A percentile compares a stretch with the other conserved stretches of the same genome.
phyloP scores from a whole-genome alignment of 2,113 vertebrate genomes.

The Neodontobutis hainanensis region DNA sequence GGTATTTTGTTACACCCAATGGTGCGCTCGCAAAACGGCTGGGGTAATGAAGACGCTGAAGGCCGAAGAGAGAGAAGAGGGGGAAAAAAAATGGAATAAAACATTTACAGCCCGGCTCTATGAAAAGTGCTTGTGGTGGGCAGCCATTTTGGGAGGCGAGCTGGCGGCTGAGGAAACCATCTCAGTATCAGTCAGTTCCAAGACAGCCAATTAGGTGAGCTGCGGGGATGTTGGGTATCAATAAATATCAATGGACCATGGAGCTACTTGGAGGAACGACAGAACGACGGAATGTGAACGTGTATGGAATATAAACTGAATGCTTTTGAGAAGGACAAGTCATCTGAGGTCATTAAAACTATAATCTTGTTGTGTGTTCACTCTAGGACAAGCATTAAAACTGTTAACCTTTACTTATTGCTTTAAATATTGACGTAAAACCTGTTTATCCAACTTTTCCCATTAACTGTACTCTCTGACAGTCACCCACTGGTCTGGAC shows the following conservation, averaged over 20 bases:
- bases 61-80: conserved; percentile 32
- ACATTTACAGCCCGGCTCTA: conserved; percentile 65
- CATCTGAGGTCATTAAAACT: background rate
- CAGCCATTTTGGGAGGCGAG: conserved; percentile 62
- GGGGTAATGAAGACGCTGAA: conserved; percentile 69
- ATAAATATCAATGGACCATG: conserved; percentile 68
- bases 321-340: conserved; percentile 16
- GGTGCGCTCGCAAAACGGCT: conserved; percentile 76
- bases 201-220: conserved; percentile 66
- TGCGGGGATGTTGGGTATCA: conserved; percentile 53
- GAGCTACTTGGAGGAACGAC: conserved; percentile 48
- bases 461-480: no score
- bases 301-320: conserved; percentile 31
- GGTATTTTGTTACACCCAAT: conserved; percentile 79
- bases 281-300: background rate
- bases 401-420: no score
- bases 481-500: no score
- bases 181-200: conserved; percentile 59
- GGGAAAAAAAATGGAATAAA: conserved; percentile 36
- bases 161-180: conserved; percentile 55
- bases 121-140: conserved; percentile 67
- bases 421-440: no score
- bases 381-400: background rate
- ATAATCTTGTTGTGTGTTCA: background rate
- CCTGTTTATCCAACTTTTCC: no score